Conservation (phyloP, 2,888 invertebrate species). For the Entomobrya multifasciata region DNA sequence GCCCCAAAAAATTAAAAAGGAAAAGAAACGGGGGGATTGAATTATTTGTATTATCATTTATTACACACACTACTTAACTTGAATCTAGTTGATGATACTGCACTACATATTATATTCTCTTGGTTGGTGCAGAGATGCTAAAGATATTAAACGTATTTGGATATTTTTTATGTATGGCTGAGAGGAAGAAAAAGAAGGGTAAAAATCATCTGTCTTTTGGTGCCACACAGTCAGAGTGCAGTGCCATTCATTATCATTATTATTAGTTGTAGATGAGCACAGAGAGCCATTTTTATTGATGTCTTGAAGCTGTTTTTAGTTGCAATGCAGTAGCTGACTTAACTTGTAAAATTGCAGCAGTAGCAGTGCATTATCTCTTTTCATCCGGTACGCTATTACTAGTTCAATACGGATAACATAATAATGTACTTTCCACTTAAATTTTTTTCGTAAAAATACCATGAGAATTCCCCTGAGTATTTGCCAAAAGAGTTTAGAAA, state of each 20-base stretch:
- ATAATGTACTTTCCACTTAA: not conserved
- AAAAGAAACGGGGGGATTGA: conserved; percentile 51
- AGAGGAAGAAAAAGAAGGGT: conserved; percentile 33
- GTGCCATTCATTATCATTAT: conserved; percentile 54
- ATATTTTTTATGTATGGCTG: not conserved
- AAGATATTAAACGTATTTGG: not conserved
- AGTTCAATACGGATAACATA: not conserved
- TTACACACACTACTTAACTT: conserved; percentile 49
- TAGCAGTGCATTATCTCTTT: too few species aligned
- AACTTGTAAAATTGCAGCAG: too few species aligned
- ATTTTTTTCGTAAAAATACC: too few species aligned
- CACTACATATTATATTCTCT: not conserved
- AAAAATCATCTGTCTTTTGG: conserved; percentile 48
- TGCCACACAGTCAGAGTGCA: conserved; percentile 22
- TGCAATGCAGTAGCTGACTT: not conserved
- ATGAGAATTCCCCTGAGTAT: not conserved
- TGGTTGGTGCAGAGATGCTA: not conserved
- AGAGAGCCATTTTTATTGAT: conserved; percentile 56
- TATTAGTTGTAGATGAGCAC: conserved; percentile 1
- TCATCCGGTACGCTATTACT: too few species aligned
- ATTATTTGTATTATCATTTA: conserved; percentile 54
- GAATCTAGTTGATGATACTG: not conserved
- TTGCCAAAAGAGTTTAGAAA: conserved; percentile 28
- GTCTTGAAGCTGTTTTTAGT: conserved; percentile 16
- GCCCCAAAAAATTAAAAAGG: conserved; percentile 28